A percentile compares a stretch with the other conserved stretches of the same genome.
Evolutionary conservation across 1,140 invertebrate species (phyloP).

Genomic region (Aphelinus atriplicis): DNA sequence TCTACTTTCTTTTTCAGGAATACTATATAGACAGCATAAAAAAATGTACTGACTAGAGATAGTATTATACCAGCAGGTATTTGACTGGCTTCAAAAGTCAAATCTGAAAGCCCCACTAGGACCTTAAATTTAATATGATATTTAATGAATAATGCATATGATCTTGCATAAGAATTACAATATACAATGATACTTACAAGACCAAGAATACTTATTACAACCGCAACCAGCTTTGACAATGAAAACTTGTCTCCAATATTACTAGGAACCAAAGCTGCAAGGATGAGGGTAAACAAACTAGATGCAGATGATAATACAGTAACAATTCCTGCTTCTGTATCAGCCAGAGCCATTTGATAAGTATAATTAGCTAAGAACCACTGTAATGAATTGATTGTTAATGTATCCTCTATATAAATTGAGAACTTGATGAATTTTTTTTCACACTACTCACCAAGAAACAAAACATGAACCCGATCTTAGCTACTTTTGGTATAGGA

Average conservation of each 20-base stretch:
- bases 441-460: constrained; percentile 72
- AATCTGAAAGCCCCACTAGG: constrained; percentile 77
- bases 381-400: constrained; percentile 64
- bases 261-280: constrained; percentile 84
- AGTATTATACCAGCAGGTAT: constrained; percentile 79
- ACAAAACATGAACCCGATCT: constrained; percentile 81
- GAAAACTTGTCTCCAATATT: constrained; percentile 81
- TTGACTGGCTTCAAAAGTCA: constrained; percentile 66
- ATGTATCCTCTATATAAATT: background rate
- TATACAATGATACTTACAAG: constrained; percentile 69
- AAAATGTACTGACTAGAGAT: constrained; percentile 83
- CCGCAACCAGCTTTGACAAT: constrained; percentile 82
- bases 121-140: constrained; percentile 60
- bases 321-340: constrained; percentile 80
- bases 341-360: constrained; percentile 80
- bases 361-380: constrained; percentile 86
- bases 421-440: background rate
- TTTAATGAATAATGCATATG: constrained; percentile 8
- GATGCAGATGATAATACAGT: constrained; percentile 85
- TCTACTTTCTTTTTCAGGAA: constrained; percentile 83
- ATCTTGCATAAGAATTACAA: constrained; percentile 12
- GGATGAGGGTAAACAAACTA: constrained; percentile 83
- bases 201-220: constrained; percentile 80
- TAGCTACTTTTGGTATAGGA: constrained; percentile 75
- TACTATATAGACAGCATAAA: constrained; percentile 86